Percentiles rank a stretch among this genome's conserved stretches.
These are phyloP conservation scores for Byasa hedistus DNA, from an alignment of 2,888 invertebrate species.

Conservation along the genomic window DNA sequence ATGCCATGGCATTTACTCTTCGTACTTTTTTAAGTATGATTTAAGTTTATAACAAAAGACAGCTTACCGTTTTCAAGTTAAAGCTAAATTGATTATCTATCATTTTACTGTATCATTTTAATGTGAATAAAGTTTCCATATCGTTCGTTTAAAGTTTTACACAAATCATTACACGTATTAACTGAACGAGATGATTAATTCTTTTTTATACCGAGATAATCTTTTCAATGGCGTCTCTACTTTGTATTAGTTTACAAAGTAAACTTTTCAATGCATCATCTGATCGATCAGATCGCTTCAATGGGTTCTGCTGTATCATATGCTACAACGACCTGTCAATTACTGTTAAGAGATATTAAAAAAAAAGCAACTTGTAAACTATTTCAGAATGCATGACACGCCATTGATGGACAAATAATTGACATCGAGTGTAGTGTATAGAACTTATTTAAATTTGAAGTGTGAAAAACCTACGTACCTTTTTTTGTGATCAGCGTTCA, in stretches of 20 bases:
- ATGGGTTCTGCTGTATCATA: conserved; percentile 21
- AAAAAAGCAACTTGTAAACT: not conserved
- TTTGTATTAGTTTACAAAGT: conserved; percentile 11
- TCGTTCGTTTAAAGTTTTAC: no score
- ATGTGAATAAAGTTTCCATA: no score
- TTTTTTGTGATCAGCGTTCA: conserved; percentile 3
- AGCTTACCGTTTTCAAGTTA: no score
- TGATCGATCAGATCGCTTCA: conserved; percentile 10
- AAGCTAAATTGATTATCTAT: no score
- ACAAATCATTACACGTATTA: no score
- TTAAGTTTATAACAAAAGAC: no score
- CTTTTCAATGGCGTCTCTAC: not conserved
- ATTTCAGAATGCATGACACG: conserved; percentile 6
- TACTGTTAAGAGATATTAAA: conserved; percentile 13
- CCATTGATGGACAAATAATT: conserved; percentile 21
- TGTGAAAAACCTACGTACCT: conserved; percentile 1
- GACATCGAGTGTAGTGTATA: conserved; percentile 11
- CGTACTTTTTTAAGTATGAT: no score
- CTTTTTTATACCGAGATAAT: not conserved
- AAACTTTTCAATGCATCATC: conserved; percentile 7
- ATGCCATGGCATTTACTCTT: no score
- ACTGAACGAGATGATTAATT: not conserved
- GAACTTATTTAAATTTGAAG: conserved; percentile 5
- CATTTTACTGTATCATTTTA: no score
- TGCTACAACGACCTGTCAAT: conserved; percentile 23